Conservation (phyloP, 2,113 vertebrate species). For the Archocentrus centrarchus region DNA sequence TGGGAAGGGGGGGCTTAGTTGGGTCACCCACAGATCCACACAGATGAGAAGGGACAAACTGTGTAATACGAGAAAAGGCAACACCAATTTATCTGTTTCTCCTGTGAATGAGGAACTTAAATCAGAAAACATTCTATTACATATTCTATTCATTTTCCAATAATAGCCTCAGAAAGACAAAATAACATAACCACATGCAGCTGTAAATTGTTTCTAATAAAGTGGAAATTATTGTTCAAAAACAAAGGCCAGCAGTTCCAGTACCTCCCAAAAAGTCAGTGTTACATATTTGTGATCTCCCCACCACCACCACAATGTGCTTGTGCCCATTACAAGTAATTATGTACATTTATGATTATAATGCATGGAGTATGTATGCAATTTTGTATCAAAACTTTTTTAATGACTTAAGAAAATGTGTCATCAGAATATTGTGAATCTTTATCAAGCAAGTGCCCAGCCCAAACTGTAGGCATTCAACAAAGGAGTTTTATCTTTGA, state of each 20-base stretch:
- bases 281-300: neutral
- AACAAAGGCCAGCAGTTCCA: too few relatives aligned
- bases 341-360: neutral
- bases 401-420: neutral
- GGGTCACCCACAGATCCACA: conserved; percentile 40
- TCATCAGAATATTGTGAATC: conserved; percentile 20
- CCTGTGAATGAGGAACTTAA: conserved; percentile 29
- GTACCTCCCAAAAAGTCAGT: neutral
- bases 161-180: neutral
- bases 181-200: neutral
- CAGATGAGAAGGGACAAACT: conserved; percentile 59
- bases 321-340: neutral
- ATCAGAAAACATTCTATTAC: neutral
- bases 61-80: conserved; percentile 39
- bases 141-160: neutral
- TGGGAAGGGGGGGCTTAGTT: conserved; percentile 6
- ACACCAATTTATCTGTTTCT: conserved; percentile 53
- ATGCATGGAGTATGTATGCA: neutral
- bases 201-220: neutral
- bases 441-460: conserved; percentile 34
- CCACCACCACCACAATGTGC: neutral
- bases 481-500: conserved; percentile 77
- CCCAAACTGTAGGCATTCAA: conserved; percentile 49
- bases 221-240: neutral
- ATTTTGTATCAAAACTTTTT: neutral